Percentiles rank a stretch among this genome's conserved stretches.
phyloP scores from a whole-genome alignment of 2,113 vertebrate genomes.

The Ptychochromis oligacanthus region DNA sequence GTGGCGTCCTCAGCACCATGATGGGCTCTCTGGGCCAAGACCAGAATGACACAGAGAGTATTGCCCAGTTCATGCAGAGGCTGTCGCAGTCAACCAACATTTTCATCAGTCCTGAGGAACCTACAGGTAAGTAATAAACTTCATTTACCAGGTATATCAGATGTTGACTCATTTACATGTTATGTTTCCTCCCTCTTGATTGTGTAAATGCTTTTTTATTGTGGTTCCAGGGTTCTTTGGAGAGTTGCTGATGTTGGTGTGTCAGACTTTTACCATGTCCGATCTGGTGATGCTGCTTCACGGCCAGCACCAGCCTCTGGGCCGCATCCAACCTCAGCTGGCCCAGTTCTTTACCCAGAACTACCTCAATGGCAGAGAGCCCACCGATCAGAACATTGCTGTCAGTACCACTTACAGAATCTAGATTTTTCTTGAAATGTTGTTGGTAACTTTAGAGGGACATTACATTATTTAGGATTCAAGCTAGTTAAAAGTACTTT shows the following conservation, averaged over 20 bases:
- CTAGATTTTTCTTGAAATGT: background rate
- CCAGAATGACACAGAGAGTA: constrained; percentile 89
- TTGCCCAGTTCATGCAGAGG: constrained; percentile 91
- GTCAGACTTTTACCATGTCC: constrained; percentile 92
- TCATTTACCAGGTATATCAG: background rate
- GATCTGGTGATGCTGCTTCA: constrained; percentile 93
- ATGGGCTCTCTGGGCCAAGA: constrained; percentile 89
- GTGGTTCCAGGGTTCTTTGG: constrained; percentile 87
- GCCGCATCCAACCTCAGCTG: constrained; percentile 89
- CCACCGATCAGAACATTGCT: constrained; percentile 86
- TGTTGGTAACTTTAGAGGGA: background rate
- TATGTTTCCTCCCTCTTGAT: background rate
- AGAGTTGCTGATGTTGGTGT: constrained; percentile 89
- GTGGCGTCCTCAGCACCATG: constrained; percentile 89
- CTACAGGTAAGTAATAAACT: constrained; percentile 70
- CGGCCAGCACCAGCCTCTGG: constrained; percentile 88
- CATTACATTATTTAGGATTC: too few relatives aligned
- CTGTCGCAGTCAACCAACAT: constrained; percentile 90
- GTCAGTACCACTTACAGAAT: constrained; percentile 70
- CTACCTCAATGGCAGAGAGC: constrained; percentile 87
- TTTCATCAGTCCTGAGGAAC: constrained; percentile 86
- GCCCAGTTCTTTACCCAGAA: constrained; percentile 89
- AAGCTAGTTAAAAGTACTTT: background rate
- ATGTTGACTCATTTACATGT: background rate
- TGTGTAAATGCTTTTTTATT: background rate